Percentiles rank a stretch among this genome's conserved stretches.
These are phyloP conservation scores for Urosaurus nigricauda DNA, from an alignment of 2,797 vertebrate genomes.

Conservation along the genomic window DNA sequence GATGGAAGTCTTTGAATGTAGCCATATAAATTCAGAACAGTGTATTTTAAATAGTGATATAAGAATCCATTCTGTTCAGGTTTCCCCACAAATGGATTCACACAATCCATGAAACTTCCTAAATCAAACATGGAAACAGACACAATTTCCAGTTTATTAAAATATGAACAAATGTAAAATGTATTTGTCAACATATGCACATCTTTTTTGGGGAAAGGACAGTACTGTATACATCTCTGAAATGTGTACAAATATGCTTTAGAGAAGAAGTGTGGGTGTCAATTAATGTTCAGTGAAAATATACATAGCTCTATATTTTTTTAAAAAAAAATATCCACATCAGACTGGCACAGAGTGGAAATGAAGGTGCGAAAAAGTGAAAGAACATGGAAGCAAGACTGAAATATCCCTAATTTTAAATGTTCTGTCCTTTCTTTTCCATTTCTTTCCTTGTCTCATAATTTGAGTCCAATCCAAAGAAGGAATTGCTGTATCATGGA, in stretches of 20 bases:
- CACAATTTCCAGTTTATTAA: no score
- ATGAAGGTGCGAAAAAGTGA: not conserved
- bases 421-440: not conserved
- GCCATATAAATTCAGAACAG: not conserved
- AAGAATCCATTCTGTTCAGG: no score
- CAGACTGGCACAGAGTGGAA: not conserved
- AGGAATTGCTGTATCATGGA: not conserved
- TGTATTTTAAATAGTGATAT: not conserved
- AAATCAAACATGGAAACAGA: not conserved
- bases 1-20: slow-evolving; percentile 49
- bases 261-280: not conserved
- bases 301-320: not conserved
- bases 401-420: not conserved
- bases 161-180: not conserved
- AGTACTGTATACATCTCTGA: not conserved
- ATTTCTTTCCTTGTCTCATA: not conserved
- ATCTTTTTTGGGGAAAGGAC: not conserved
- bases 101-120: not conserved
- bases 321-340: no score
- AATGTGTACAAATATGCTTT: not conserved
- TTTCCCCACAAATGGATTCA: no score
- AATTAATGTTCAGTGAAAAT: not conserved
- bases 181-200: not conserved
- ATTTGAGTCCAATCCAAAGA: not conserved
- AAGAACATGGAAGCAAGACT: not conserved